Evolutionary conservation across 2,888 invertebrate genomes (phyloP).

Genomic region (Parnassius smintheus): DNA sequence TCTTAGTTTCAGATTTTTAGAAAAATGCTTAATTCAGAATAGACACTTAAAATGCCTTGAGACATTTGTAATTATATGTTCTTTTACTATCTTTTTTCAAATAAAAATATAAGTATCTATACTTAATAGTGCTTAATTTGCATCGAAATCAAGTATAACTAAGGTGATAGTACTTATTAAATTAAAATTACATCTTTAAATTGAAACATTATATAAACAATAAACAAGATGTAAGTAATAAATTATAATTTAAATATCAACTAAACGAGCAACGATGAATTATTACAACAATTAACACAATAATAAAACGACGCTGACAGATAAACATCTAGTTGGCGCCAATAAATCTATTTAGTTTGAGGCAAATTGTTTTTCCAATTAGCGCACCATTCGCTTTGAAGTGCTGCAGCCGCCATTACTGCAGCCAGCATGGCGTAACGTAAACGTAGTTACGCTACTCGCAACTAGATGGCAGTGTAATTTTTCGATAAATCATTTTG

Average conservation of each 20-base stretch:
- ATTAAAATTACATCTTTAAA: slow-evolving; percentile 4
- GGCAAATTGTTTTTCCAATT: slow-evolving; percentile 66
- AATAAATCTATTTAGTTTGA: slow-evolving; percentile 72
- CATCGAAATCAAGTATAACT: too few relatives aligned
- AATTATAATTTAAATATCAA: slow-evolving; percentile 26
- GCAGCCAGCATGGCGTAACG: slow-evolving; percentile 47
- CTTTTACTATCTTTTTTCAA: too few relatives aligned
- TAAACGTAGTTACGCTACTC: slow-evolving; percentile 52
- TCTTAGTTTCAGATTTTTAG: too few relatives aligned
- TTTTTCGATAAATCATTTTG: slow-evolving; percentile 41
- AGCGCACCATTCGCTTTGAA: slow-evolving; percentile 51
- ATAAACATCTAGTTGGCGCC: slow-evolving; percentile 47
- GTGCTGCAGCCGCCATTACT: slow-evolving; percentile 47
- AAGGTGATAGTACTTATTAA: too few relatives aligned
- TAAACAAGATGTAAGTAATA: slow-evolving; percentile 27
- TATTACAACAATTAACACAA: slow-evolving; percentile 29
- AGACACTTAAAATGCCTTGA: too few relatives aligned
- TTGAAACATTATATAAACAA: slow-evolving; percentile 18
- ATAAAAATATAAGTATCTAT: too few relatives aligned
- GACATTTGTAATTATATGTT: too few relatives aligned
- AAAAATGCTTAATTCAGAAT: too few relatives aligned
- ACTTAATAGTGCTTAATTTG: too few relatives aligned
- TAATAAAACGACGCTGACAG: slow-evolving; percentile 38
- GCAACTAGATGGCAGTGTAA: slow-evolving; percentile 59
- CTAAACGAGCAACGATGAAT: slow-evolving; percentile 25